Evolutionary conservation across 2,113 vertebrate species (phyloP), one percentile per base, ranked within the genome.

Genomic region (Xenopus laevis): DNA sequence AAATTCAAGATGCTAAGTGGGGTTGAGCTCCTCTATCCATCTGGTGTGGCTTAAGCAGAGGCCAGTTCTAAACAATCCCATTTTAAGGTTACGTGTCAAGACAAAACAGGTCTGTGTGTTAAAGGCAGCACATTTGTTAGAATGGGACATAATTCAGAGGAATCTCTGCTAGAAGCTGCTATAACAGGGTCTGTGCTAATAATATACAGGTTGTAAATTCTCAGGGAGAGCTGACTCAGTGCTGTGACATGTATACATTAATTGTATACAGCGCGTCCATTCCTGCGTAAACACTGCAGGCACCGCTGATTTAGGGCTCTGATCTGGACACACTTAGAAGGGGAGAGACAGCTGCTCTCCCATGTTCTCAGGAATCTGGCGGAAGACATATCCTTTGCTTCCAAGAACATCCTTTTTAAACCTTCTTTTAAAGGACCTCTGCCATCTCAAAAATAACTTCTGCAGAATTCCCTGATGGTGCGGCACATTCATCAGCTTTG

Each of bases 181-280:
- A 59, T 64, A 77, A 63, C 74, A 77, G 74, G 47, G 61, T 47
- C 74, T 50, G 52, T 47, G 74, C 74, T 77, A 77, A 77, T 77
- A 77, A 77, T 77, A 77, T 64, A 77, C 74, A 77, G 74, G 74
- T 64, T 77, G 74, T 77, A 77, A 77, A 77, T 77, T 77, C 67
- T 70, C 50, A 58, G 66, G 13, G 66, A 76, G 74, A 70, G 74
- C 74, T 64, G 73, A 66, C 74, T 76, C 66, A 70, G 74, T 55
- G 21, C 74, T 70, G 55, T 77, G 74, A 77, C 74, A 70, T 77
- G 74, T 77, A 77, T 77, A 77, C 74, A 77, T 77, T 77, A 70
- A 77, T 77, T 77, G 74, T 77, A 77, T 70, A 77, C 74, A 77
- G 74, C 59, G 27, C 67, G 67, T 77, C 74, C 58, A 77, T 64